phyloP scores from a whole-genome alignment of 2,888 invertebrate genomes.

The Zygogramma bicolorata region DNA sequence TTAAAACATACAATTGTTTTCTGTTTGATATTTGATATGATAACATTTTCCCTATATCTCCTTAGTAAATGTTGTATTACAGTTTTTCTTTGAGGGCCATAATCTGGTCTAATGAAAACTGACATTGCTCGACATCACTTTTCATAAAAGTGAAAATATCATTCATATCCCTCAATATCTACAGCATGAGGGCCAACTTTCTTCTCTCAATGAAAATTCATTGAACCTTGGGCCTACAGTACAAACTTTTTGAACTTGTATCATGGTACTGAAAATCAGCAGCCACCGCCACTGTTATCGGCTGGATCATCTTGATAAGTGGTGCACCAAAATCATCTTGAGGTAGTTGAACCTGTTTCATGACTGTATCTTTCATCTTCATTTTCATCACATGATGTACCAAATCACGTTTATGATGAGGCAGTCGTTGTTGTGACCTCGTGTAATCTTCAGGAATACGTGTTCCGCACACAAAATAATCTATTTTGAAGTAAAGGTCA shows the following conservation, averaged over 20 bases:
- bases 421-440: slow-evolving; percentile 1
- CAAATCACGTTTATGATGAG: not conserved
- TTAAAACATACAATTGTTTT: slow-evolving; percentile 17
- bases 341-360: slow-evolving; percentile 13
- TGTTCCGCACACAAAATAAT: slow-evolving; percentile 9
- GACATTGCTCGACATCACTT: not conserved
- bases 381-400: slow-evolving; percentile 10
- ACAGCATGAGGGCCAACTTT: slow-evolving; percentile 2
- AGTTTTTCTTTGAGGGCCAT: slow-evolving; percentile 15
- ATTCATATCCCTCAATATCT: slow-evolving; percentile 3
- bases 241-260: slow-evolving; percentile 7
- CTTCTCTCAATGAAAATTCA: not conserved
- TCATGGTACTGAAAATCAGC: not conserved
- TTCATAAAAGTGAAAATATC: slow-evolving; percentile 7
- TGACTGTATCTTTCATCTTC: slow-evolving; percentile 15
- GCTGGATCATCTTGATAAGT: not conserved
- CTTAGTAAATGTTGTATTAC: slow-evolving; percentile 11
- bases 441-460: slow-evolving; percentile 10
- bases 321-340: slow-evolving; percentile 13
- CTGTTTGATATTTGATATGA: slow-evolving; percentile 20
- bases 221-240: not conserved
- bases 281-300: not conserved
- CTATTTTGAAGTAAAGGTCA: not conserved
- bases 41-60: slow-evolving; percentile 12
- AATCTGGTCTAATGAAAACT: slow-evolving; percentile 13